Evolutionary conservation across 1,140 invertebrate species (phyloP).

Genomic region (Pectinophora gossypiella): DNA sequence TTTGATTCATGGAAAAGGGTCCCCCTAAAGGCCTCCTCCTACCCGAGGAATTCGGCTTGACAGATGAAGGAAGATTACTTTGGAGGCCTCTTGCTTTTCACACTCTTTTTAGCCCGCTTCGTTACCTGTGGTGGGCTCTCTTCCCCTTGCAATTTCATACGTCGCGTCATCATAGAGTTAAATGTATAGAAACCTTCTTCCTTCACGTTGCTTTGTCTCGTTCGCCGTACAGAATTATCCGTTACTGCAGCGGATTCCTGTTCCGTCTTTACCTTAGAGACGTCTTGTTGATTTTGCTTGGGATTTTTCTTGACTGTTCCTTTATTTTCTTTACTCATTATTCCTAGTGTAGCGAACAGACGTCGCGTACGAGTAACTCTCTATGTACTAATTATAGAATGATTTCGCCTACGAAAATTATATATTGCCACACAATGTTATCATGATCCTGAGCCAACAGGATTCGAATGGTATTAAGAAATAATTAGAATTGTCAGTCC

Average conservation of each 20-base stretch:
- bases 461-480: too few species aligned
- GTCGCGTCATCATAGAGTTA: conserved; percentile 32
- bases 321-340: not conserved
- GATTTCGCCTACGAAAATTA: too few species aligned
- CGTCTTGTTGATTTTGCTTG: not conserved
- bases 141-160: conserved; percentile 21
- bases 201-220: conserved; percentile 26
- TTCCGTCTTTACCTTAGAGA: not conserved
- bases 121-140: conserved; percentile 9
- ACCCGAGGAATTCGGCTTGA: conserved; percentile 17
- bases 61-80: conserved; percentile 27
- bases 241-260: not conserved
- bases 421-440: too few species aligned
- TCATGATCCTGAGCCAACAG: too few species aligned
- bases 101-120: conserved; percentile 20
- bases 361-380: too few species aligned
- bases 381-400: too few species aligned
- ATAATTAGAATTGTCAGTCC: too few species aligned
- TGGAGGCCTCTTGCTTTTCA: conserved; percentile 19
- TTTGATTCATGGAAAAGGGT: conserved; percentile 20
- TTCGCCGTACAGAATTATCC: too few species aligned
- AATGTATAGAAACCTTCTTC: conserved; percentile 33
- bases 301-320: not conserved
- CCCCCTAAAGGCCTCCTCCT: conserved; percentile 2
- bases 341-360: not conserved